Conservation (phyloP, 2,888 invertebrate genomes). For the Gastracanthus pulcherrimus region DNA sequence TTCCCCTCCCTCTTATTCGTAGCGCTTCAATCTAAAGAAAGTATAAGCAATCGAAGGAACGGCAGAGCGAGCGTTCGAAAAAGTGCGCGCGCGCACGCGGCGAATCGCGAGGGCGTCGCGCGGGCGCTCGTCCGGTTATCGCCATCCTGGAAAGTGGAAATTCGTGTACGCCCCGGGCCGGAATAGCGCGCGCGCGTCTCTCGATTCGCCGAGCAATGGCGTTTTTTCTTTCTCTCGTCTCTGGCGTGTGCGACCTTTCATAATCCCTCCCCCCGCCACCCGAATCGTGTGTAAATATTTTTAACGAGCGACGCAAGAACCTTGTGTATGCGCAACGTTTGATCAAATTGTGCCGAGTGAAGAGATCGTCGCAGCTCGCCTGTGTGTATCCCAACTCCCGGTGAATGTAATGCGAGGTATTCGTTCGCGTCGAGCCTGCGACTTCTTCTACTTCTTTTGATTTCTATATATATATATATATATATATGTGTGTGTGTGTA, state of each 20-base stretch:
- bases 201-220: not conserved
- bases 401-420: not conserved
- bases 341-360: conserved; percentile 35
- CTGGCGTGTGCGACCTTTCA: too few relatives aligned
- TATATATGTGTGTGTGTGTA: not conserved
- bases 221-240: not conserved
- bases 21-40: conserved; percentile 5
- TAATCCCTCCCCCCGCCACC: too few relatives aligned
- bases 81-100: not conserved
- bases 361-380: conserved; percentile 8
- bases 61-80: not conserved
- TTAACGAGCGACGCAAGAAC: conserved; percentile 28
- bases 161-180: conserved; percentile 46
- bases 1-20: too few relatives aligned
- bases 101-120: not conserved
- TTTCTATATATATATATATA: conserved; percentile 28
- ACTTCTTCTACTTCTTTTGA: conserved; percentile 29
- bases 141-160: conserved; percentile 23
- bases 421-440: not conserved
- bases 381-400: not conserved
- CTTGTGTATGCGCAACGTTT: conserved; percentile 26
- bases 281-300: conserved; percentile 56
- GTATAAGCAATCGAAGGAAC: not conserved
- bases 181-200: not conserved
- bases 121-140: not conserved